These are phyloP conservation scores for Allacma fusca DNA, from an alignment of 2,888 invertebrate genomes.

Conservation along the genomic window DNA sequence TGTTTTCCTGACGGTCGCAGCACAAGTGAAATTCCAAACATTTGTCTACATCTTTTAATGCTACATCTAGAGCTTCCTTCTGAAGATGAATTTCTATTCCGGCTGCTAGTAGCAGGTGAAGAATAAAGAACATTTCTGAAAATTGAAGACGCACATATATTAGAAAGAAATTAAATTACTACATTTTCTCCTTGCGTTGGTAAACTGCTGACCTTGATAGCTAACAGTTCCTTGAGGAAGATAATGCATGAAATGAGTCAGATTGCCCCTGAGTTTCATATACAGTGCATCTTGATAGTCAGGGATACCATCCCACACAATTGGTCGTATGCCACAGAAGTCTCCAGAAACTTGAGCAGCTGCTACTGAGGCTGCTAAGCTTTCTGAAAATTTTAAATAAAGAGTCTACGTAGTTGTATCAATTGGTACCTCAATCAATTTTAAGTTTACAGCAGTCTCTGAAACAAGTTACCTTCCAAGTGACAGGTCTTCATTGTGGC, in stretches of 20 bases:
- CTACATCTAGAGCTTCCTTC: constrained; percentile 42
- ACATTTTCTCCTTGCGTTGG: no score
- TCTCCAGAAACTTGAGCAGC: constrained; percentile 54
- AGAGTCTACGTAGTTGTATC: no score
- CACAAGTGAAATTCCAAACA: neutral
- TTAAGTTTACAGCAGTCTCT: no score
- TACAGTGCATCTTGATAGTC: constrained; percentile 52
- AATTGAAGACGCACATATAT: no score
- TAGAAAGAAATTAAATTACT: no score
- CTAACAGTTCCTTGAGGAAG: constrained; percentile 51
- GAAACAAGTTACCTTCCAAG: constrained; percentile 56
- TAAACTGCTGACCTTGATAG: no score
- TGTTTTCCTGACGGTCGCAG: neutral
- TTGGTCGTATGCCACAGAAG: constrained; percentile 48
- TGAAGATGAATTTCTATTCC: constrained; percentile 55
- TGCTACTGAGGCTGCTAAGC: constrained; percentile 50
- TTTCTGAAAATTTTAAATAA: constrained; percentile 46
- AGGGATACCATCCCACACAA: constrained; percentile 53
- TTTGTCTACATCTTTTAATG: constrained; percentile 6
- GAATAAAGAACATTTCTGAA: constrained; percentile 56
- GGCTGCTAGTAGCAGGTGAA: constrained; percentile 56
- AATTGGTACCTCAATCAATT: no score
- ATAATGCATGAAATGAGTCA: constrained; percentile 58
- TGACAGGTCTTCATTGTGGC: constrained; percentile 57
- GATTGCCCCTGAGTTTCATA: constrained; percentile 53